Percentiles rank a stretch among this genome's conserved stretches.
phyloP scores from a whole-genome alignment of 2,888 invertebrate species.

The Scaptomyza caliginosa region DNA sequence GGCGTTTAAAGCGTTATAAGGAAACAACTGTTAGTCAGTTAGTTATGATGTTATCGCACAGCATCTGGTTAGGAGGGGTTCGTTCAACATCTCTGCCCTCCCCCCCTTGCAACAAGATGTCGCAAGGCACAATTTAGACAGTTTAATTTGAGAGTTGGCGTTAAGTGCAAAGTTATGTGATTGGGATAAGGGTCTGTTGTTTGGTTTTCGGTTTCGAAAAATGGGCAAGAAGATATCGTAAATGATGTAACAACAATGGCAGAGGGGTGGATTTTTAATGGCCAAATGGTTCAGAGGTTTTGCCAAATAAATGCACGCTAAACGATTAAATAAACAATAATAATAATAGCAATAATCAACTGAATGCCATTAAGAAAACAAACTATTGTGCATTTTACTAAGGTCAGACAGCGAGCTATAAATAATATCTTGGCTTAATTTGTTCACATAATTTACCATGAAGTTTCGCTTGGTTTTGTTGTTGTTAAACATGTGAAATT shows the following conservation, averaged over 20 bases:
- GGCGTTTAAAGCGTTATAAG: conserved; percentile 31
- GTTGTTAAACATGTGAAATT: conserved; percentile 19
- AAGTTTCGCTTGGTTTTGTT: conserved; percentile 17
- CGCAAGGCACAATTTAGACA: conserved; percentile 62
- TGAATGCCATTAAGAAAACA: conserved; percentile 31
- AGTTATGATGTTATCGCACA: conserved; percentile 54
- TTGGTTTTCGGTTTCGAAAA: background rate
- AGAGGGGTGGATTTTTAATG: conserved; percentile 19
- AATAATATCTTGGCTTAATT: conserved; percentile 35
- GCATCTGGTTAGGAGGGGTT: conserved; percentile 60
- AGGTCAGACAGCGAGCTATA: conserved; percentile 26
- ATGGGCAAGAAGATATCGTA: conserved; percentile 6
- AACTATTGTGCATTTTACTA: conserved; percentile 22
- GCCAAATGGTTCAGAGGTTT: too few relatives aligned
- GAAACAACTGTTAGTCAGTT: conserved; percentile 37
- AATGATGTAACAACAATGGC: conserved; percentile 22
- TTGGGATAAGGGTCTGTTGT: conserved; percentile 55
- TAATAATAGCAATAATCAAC: conserved; percentile 4
- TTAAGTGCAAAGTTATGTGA: conserved; percentile 79
- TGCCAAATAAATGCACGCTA: conserved; percentile 28
- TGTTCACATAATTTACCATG: conserved; percentile 38
- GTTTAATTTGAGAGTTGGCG: conserved; percentile 76
- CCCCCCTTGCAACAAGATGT: conserved; percentile 18
- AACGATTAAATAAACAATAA: conserved; percentile 25
- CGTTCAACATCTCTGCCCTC: background rate